Evolutionary conservation across 2,888 invertebrate genomes (phyloP).

Genomic region (Halictus ligatus): DNA sequence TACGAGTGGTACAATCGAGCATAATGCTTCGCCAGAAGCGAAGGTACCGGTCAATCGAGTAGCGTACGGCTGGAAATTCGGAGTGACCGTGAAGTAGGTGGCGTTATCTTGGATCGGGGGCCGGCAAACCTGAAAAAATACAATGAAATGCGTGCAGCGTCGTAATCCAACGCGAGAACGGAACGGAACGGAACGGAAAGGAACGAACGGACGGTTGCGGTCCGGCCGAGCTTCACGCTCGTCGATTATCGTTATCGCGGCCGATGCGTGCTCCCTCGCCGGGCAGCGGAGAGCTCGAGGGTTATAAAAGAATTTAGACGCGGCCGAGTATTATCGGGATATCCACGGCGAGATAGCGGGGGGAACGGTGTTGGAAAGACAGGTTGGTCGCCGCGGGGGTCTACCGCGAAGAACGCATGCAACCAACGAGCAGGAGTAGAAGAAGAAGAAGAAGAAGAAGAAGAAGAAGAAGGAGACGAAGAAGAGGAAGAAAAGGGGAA

Average conservation of each 20-base stretch:
- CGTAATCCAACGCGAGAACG: conserved; percentile 52
- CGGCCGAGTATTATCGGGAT: conserved; percentile 75
- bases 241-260: conserved; percentile 75
- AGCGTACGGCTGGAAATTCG: conserved; percentile 23
- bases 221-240: conserved; percentile 66
- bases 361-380: conserved; percentile 82
- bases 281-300: conserved; percentile 46
- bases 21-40: not conserved
- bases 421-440: conserved; percentile 65
- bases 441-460: conserved; percentile 52
- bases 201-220: conserved; percentile 51
- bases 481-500: conserved; percentile 43
- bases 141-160: conserved; percentile 64
- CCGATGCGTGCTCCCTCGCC: conserved; percentile 52
- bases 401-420: conserved; percentile 75
- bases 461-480: conserved; percentile 33
- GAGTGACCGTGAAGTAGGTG: conserved; percentile 1
- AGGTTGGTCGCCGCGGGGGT: conserved; percentile 83
- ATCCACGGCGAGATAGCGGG: conserved; percentile 72
- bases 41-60: too few species aligned
- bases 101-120: conserved; percentile 24
- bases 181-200: not conserved
- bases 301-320: conserved; percentile 74
- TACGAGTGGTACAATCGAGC: not conserved
- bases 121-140: conserved; percentile 31